Evolutionary conservation across 2,797 vertebrate species (phyloP).

Genomic region (Diceros bicornis): DNA sequence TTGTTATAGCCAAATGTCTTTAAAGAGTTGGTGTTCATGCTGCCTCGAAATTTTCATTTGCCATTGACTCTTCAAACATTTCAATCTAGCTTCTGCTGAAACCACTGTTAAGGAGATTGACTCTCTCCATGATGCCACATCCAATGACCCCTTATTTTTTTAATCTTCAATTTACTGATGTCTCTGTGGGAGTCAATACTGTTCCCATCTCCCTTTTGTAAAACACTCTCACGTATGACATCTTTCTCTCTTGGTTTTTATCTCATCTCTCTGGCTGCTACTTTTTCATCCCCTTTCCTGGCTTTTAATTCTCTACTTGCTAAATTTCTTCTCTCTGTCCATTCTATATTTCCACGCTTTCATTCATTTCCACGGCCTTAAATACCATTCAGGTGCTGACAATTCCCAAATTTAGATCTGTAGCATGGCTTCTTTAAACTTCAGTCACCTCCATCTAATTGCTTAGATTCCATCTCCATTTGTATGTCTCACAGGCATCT

Average conservation of each 20-base stretch:
- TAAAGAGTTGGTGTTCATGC: constrained; percentile 1
- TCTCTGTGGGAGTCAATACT: not conserved
- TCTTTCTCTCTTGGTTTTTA: not conserved
- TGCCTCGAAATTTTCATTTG: not conserved
- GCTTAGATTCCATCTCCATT: constrained; percentile 14
- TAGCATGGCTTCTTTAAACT: not conserved
- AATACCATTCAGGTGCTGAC: not conserved
- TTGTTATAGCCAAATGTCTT: constrained; percentile 22
- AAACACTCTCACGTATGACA: not conserved
- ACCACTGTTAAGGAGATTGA: not conserved
- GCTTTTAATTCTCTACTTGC: not conserved
- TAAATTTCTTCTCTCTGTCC: constrained; percentile 46
- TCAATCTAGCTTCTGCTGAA: constrained; percentile 11
- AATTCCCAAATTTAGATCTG: not conserved
- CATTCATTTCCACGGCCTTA: constrained; percentile 43
- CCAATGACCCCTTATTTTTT: not conserved
- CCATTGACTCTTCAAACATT: not conserved
- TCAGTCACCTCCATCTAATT: not conserved
- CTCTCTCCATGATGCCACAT: not conserved
- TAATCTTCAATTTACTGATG: constrained; percentile 42
- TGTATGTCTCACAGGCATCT: not conserved
- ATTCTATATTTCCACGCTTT: not conserved
- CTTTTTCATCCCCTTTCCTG: constrained; percentile 15
- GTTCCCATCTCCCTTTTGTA: not conserved
- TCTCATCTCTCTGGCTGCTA: not conserved